Percentiles rank a stretch among this genome's conserved stretches.
phyloP scores from a whole-genome alignment of 2,113 vertebrate species.

The Corythoichthys intestinalis region DNA sequence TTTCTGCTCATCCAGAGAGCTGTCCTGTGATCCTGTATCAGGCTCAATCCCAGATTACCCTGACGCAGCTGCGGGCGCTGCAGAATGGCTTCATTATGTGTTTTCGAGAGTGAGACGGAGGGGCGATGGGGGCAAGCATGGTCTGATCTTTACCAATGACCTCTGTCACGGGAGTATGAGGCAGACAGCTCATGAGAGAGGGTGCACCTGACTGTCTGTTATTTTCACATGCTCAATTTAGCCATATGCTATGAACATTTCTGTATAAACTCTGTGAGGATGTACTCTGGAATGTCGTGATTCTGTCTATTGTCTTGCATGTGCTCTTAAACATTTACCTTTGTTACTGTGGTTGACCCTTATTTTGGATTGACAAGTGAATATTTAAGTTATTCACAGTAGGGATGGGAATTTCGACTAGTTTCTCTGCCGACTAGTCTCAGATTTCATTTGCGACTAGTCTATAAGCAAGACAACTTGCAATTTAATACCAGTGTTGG shows the following conservation, averaged over 20 bases:
- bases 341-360: too few relatives aligned
- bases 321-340: too few relatives aligned
- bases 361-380: too few relatives aligned
- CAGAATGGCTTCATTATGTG: slow-evolving; percentile 67
- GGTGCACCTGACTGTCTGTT: slow-evolving; percentile 4
- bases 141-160: slow-evolving; percentile 32
- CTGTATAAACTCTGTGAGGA: neutral
- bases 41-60: slow-evolving; percentile 57
- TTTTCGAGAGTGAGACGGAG: slow-evolving; percentile 36
- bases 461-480: too few relatives aligned
- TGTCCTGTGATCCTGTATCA: slow-evolving; percentile 57
- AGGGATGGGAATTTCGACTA: too few relatives aligned
- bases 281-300: neutral
- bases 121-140: slow-evolving; percentile 29
- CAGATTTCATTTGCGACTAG: too few relatives aligned
- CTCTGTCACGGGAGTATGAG: slow-evolving; percentile 10
- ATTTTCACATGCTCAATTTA: neutral
- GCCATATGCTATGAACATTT: neutral
- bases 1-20: slow-evolving; percentile 46
- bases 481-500: too few relatives aligned
- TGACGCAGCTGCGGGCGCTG: slow-evolving; percentile 59
- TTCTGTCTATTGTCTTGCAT: neutral
- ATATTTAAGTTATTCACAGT: too few relatives aligned
- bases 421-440: too few relatives aligned
- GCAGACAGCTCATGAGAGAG: neutral